These are phyloP conservation scores for Colinus virginianus DNA, from an alignment of 2,113 vertebrate genomes.

Conservation along the genomic window DNA sequence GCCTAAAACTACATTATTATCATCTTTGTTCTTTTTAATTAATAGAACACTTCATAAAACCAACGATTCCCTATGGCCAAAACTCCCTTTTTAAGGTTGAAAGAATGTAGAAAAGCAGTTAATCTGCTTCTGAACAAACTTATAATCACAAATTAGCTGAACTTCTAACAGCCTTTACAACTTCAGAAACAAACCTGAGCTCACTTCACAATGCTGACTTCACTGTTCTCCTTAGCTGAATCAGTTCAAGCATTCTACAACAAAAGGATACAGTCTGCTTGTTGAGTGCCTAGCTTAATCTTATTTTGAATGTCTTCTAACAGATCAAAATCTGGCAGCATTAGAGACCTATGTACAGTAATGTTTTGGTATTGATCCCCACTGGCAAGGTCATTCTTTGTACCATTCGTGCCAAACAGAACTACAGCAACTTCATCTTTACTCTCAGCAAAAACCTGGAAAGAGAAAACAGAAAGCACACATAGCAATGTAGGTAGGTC, in stretches of 20 bases:
- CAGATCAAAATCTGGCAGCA: constrained; percentile 91
- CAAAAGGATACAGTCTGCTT: constrained; percentile 95
- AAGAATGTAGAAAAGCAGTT: neutral
- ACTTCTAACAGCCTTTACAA: neutral
- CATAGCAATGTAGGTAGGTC: neutral
- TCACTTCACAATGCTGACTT: neutral
- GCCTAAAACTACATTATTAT: neutral
- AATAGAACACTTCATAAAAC: neutral
- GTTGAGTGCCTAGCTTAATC: constrained; percentile 82
- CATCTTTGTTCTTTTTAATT: constrained; percentile 14
- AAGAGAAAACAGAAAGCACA: neutral
- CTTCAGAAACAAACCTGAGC: neutral
- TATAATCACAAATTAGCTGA: neutral
- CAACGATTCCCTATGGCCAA: neutral
- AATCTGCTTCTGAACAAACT: neutral
- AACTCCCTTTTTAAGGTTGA: neutral
- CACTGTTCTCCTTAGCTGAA: neutral
- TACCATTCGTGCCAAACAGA: constrained; percentile 90
- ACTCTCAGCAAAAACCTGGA: constrained; percentile 92
- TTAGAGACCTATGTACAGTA: constrained; percentile 84
- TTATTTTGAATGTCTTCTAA: constrained; percentile 87
- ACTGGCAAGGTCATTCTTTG: constrained; percentile 82
- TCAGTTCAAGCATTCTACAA: neutral
- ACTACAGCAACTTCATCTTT: constrained; percentile 93
- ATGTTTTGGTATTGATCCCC: constrained; percentile 91